Conservation (phyloP, 2,888 invertebrate species). For the Chrysina gloriosa region DNA sequence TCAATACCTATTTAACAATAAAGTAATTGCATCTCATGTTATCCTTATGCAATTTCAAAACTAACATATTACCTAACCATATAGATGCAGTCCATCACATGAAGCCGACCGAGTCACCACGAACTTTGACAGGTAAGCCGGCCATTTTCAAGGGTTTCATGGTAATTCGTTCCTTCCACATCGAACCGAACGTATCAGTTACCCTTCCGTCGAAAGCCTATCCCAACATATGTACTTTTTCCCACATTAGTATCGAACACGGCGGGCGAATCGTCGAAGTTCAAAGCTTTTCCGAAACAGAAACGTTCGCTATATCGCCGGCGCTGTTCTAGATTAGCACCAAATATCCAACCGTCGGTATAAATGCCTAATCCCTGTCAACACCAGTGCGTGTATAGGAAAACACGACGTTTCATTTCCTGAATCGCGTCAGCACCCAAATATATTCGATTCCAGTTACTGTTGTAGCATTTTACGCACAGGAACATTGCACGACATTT, state of each 20-base stretch:
- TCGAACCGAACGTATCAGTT: slow-evolving; percentile 14
- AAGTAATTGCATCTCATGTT: no score
- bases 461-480: slow-evolving; percentile 15
- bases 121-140: background rate
- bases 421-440: slow-evolving; percentile 8
- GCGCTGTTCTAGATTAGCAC: slow-evolving; percentile 27
- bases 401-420: slow-evolving; percentile 36
- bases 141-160: background rate
- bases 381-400: slow-evolving; percentile 33
- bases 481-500: slow-evolving; percentile 10
- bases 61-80: no score
- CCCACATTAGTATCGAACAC: slow-evolving; percentile 36
- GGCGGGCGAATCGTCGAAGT: slow-evolving; percentile 18
- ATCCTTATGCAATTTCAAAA: no score
- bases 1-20: no score
- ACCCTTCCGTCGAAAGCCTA: slow-evolving; percentile 19
- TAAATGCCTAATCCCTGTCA: slow-evolving; percentile 49
- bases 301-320: slow-evolving; percentile 4
- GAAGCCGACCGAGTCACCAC: background rate
- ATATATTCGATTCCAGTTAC: slow-evolving; percentile 25
- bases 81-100: no score
- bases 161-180: slow-evolving; percentile 10
- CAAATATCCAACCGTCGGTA: slow-evolving; percentile 37
- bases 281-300: slow-evolving; percentile 23
- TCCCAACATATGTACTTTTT: slow-evolving; percentile 32